Evolutionary conservation across 2,113 vertebrate species (phyloP), one percentile per base, ranked within the genome.

Genomic region (Trochalopteron elliotii): DNA sequence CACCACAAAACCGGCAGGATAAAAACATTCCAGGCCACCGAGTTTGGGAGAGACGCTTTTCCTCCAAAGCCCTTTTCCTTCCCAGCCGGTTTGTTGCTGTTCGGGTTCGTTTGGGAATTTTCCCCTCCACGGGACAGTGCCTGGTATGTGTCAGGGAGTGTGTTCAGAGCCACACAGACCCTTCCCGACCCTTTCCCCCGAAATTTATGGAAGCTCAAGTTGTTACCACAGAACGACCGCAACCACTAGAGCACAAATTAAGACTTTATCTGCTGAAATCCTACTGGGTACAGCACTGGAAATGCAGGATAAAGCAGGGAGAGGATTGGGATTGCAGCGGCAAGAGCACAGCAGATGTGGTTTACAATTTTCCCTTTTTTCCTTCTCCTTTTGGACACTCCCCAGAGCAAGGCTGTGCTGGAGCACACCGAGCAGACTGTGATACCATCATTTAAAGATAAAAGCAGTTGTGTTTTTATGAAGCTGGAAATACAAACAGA

Each of bases 301-400:
- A 47, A 13, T 0, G 4, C 3, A 3, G 1, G 9, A 25, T 1
- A 50, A 31, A 11, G 25, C 68, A 22, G 37, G 67, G 67, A 9
- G 18, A 37, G 17, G 25, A 7, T 0, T 2, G 37, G 16, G 11
- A 16, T 1, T 14, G 5, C 12, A 50, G 44, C 50, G n/a, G 31
- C 42, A 14, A 4, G 15, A 30, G 10, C 24, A 31, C 7, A 23
- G 14, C 0, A 11, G 7, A 1, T 1, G 18, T 5, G 7, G 1
- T 31, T 39, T 11, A 17, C 24, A 15, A 4, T 9, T 11, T 11
- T 21, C 19, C 15, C 9, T 18, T 17, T 11, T 24, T 8, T 49
- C 24, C 25, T 22, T 23, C 7, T 8, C 1, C 22, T 39, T 70
- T 28, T 2, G 28, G 30, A 14, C 40, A 15, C 12, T 53, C 4